Percentiles rank a stretch among this genome's conserved stretches.
These are phyloP conservation scores for Syrrhaptes paradoxus DNA, from an alignment of 2,113 vertebrate genomes.

Conservation along the genomic window DNA sequence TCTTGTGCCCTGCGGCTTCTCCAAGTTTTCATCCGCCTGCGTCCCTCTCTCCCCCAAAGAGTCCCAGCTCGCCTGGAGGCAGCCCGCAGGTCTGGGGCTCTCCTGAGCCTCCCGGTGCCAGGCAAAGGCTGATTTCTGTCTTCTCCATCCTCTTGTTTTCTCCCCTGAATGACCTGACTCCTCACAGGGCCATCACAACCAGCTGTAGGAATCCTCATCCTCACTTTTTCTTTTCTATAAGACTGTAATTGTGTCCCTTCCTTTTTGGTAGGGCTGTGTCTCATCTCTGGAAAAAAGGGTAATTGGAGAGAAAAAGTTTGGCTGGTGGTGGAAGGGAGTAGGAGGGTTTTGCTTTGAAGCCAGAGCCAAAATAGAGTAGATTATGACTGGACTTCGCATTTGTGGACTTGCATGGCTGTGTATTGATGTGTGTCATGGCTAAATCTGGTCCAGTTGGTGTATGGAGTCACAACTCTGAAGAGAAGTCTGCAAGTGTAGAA, in stretches of 20 bases:
- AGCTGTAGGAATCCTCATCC: neutral
- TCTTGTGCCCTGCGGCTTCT: neutral
- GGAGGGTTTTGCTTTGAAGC: neutral
- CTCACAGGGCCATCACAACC: neutral
- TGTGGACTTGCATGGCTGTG: neutral
- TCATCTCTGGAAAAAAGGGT: neutral
- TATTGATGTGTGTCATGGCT: neutral
- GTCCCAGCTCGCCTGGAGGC: no score
- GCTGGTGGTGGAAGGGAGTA: neutral
- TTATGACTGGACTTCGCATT: neutral
- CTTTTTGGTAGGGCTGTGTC: no score
- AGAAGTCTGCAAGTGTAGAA: neutral
- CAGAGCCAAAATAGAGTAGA: neutral
- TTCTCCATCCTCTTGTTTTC: neutral
- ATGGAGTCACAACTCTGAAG: neutral
- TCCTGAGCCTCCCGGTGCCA: neutral
- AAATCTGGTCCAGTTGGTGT: rapidly evolving
- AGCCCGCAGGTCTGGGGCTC: neutral
- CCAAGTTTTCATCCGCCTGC: neutral
- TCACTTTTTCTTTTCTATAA: neutral
- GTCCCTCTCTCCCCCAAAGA: no score
- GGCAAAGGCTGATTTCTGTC: no score
- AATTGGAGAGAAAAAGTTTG: neutral
- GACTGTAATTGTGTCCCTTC: neutral
- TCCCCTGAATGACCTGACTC: no score